A percentile compares a stretch with the other conserved stretches of the same genome.
Evolutionary conservation across 1,140 invertebrate species (phyloP).

Genomic region (Colletes gigas): DNA sequence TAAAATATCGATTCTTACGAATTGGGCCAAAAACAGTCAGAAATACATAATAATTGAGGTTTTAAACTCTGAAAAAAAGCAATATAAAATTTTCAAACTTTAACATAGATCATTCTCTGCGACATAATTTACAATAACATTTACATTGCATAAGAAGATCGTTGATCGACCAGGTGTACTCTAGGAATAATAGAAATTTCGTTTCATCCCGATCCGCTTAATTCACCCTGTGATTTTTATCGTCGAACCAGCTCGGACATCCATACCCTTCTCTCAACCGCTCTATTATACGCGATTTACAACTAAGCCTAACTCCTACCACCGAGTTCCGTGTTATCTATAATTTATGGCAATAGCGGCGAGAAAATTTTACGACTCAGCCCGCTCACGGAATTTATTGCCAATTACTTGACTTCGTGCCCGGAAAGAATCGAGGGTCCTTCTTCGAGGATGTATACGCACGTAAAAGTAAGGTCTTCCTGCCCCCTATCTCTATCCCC

Average conservation of each 20-base stretch:
- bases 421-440: constrained; percentile 63
- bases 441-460: constrained; percentile 41
- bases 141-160: no score
- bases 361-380: constrained; percentile 68
- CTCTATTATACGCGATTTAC: constrained; percentile 57
- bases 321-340: constrained; percentile 54
- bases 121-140: no score
- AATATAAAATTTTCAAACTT: no score
- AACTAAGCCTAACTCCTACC: constrained; percentile 42
- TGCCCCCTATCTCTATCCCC: constrained; percentile 5
- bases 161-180: no score
- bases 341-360: constrained; percentile 65
- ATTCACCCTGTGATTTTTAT: background rate
- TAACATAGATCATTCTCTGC: no score
- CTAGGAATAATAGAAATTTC: no score
- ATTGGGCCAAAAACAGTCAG: no score
- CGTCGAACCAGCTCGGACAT: background rate
- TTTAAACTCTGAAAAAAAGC: no score
- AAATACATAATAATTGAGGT: no score
- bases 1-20: no score
- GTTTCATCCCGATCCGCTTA: background rate
- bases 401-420: constrained; percentile 69
- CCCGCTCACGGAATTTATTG: constrained; percentile 58
- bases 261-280: constrained; percentile 1
- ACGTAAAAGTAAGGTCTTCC: constrained; percentile 29